Evolutionary conservation across 2,113 vertebrate species (phyloP).

Genomic region (Hepsetus odoe): DNA sequence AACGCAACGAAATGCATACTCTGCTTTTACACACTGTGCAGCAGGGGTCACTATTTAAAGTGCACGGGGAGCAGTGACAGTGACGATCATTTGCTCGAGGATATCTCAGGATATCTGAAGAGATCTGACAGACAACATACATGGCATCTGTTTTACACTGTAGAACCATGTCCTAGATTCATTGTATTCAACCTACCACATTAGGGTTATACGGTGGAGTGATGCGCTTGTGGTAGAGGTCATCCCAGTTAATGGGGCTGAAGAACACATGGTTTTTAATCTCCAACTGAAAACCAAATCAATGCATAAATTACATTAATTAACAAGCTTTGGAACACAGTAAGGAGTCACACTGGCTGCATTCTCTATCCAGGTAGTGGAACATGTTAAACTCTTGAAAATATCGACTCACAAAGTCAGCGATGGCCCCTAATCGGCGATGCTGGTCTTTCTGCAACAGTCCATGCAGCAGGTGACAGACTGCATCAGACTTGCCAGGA

Average conservation of each 20-base stretch:
- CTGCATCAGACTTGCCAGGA: conserved; percentile 86
- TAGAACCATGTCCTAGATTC: background rate
- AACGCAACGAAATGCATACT: too few species aligned
- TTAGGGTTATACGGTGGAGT: conserved; percentile 95
- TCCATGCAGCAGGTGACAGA: conserved; percentile 85
- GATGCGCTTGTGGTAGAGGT: conserved; percentile 93
- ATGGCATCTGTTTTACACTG: background rate
- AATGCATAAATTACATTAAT: conserved; percentile 10
- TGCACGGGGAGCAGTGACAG: too few species aligned
- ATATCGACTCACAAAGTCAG: conserved; percentile 88
- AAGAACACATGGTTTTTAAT: conserved; percentile 95
- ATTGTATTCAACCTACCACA: conserved; percentile 81
- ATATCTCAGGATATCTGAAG: too few species aligned
- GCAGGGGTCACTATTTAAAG: too few species aligned
- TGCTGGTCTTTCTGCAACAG: conserved; percentile 95
- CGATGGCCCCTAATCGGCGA: conserved; percentile 87
- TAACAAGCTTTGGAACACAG: background rate
- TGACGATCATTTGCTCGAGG: too few species aligned
- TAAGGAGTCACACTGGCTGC: background rate
- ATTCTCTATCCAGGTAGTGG: too few species aligned
- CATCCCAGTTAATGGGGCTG: conserved; percentile 95
- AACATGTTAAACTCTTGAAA: too few species aligned
- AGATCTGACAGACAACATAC: too few species aligned
- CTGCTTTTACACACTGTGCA: too few species aligned
- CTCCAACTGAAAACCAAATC: conserved; percentile 80